Conservation (phyloP, 2,113 vertebrate genomes). For the Galemys pyrenaicus region DNA sequence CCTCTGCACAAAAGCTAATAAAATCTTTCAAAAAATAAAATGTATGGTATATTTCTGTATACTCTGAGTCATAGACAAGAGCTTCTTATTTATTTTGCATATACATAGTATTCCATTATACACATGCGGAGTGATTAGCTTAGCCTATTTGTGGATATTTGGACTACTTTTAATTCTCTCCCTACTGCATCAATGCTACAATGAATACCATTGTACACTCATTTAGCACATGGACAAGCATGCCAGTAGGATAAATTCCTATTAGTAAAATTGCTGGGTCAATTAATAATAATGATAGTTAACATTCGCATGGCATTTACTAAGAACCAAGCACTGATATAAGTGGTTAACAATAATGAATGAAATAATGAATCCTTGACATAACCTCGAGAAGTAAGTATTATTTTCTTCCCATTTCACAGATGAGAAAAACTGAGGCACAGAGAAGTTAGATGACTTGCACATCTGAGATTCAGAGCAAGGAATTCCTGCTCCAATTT, state of each 20-base stretch:
- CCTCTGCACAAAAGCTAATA: no score
- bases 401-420: not conserved
- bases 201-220: not conserved
- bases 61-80: not conserved
- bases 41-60: not conserved
- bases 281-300: slow-evolving; percentile 41
- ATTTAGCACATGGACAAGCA: not conserved
- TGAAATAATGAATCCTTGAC: not conserved
- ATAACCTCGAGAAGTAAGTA: not conserved
- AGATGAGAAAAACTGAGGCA: slow-evolving; percentile 38
- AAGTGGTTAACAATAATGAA: not conserved
- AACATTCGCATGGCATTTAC: slow-evolving; percentile 35
- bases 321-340: not conserved
- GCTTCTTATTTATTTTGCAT: not conserved
- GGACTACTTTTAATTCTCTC: not conserved
- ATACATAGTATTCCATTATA: not conserved
- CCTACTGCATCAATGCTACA: not conserved
- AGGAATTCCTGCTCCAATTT: not conserved
- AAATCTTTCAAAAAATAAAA: not conserved
- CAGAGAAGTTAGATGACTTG: not conserved
- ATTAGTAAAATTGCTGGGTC: not conserved
- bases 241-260: slow-evolving; percentile 46
- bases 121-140: not conserved
- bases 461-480: not conserved
- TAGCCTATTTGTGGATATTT: not conserved